These are phyloP conservation scores for Scaptomyza cyrtandrae DNA, from an alignment of 2,888 invertebrate species.

Conservation along the genomic window DNA sequence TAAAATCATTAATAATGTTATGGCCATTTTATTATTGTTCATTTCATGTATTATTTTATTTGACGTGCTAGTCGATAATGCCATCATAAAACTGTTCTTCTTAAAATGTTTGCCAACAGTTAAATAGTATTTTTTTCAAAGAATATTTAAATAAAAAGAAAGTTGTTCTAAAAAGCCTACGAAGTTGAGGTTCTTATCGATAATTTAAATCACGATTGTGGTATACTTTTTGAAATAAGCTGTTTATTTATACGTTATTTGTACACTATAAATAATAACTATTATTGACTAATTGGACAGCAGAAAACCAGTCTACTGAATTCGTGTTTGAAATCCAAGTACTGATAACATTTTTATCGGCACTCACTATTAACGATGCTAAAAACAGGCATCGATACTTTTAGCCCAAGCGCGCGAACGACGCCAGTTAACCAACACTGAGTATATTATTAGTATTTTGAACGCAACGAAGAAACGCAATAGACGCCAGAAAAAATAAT, in stretches of 20 bases:
- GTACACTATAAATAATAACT: neutral
- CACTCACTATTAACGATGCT: conserved; percentile 1
- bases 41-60: conserved; percentile 44
- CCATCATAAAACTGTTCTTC: conserved; percentile 62
- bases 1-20: conserved; percentile 28
- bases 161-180: conserved; percentile 8
- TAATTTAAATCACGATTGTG: too few relatives aligned
- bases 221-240: too few relatives aligned
- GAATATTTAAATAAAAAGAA: conserved; percentile 44
- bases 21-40: conserved; percentile 50
- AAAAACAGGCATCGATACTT: conserved; percentile 24
- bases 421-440: conserved; percentile 43
- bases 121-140: conserved; percentile 53
- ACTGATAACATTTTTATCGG: neutral
- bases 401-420: neutral
- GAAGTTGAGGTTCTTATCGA: conserved; percentile 8
- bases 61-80: conserved; percentile 72
- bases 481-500: conserved; percentile 8
- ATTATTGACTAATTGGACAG: neutral
- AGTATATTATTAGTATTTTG: conserved; percentile 26
- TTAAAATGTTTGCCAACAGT: conserved; percentile 31
- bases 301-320: neutral
- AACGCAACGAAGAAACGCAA: conserved; percentile 35
- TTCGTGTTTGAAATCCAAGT: neutral
- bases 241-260: neutral